Evolutionary conservation across 2,888 invertebrate genomes (phyloP).

Genomic region (Plebejus argus): DNA sequence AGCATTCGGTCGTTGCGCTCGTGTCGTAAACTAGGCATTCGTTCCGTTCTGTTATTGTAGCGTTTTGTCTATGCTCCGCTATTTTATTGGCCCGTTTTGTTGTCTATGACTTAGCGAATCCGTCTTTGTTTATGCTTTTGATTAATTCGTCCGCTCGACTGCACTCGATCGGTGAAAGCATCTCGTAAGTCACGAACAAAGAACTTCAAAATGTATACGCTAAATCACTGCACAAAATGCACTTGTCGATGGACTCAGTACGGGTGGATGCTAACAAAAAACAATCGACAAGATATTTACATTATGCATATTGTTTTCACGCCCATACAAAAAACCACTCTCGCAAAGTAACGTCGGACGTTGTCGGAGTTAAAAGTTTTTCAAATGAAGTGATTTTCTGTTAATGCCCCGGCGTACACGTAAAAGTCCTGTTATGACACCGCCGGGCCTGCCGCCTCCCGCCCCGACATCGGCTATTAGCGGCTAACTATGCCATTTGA

Average conservation of each 20-base stretch:
- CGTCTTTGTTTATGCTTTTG: slow-evolving; percentile 59
- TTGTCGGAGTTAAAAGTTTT: slow-evolving; percentile 16
- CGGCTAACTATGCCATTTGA: slow-evolving; percentile 55
- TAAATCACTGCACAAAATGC: background rate
- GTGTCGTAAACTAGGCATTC: slow-evolving; percentile 79
- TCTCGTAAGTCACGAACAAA: background rate
- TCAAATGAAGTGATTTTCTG: slow-evolving; percentile 30
- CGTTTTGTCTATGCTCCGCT: slow-evolving; percentile 79
- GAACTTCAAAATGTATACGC: background rate
- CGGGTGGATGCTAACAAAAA: background rate
- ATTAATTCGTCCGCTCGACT: slow-evolving; percentile 36
- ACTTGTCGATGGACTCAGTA: background rate
- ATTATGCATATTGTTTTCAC: slow-evolving; percentile 15
- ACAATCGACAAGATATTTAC: background rate
- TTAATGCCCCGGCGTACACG: slow-evolving; percentile 22
- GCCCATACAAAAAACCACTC: slow-evolving; percentile 7
- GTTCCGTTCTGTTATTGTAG: slow-evolving; percentile 81
- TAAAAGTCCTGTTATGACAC: slow-evolving; percentile 30
- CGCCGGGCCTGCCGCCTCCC: background rate
- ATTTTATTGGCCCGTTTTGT: slow-evolving; percentile 77
- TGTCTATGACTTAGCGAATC: slow-evolving; percentile 62
- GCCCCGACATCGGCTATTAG: slow-evolving; percentile 35
- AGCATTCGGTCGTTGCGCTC: slow-evolving; percentile 77
- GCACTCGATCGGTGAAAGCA: slow-evolving; percentile 17
- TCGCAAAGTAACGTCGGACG: slow-evolving; percentile 1